These are phyloP conservation scores for Pogoniulus pusillus DNA, from an alignment of 2,797 vertebrate species.

Conservation along the genomic window DNA sequence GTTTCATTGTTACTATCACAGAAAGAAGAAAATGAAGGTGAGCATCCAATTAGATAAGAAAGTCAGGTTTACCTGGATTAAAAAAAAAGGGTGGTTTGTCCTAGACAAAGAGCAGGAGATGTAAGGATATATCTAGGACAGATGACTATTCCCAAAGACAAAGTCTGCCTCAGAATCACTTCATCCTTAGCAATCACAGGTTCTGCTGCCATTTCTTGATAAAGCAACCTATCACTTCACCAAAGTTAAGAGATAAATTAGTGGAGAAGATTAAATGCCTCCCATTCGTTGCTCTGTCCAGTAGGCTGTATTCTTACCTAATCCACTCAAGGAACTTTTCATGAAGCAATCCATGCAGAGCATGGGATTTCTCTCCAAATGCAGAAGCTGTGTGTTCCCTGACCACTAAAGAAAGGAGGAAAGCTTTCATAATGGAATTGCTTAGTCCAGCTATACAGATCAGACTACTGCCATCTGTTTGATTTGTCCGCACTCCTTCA, in stretches of 20 bases:
- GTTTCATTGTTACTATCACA: not conserved
- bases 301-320: not conserved
- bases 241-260: not conserved
- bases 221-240: not conserved
- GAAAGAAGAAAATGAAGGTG: not conserved
- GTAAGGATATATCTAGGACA: not conserved
- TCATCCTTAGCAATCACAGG: not conserved
- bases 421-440: not conserved
- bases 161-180: not conserved
- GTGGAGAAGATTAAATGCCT: not conserved
- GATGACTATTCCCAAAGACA: not conserved
- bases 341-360: not conserved
- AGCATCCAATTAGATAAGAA: not conserved
- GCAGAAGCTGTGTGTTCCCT: not conserved
- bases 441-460: not conserved
- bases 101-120: not conserved
- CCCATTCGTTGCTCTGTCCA: not conserved
- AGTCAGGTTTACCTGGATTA: not conserved
- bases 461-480: not conserved
- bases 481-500: not conserved
- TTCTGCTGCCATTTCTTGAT: not conserved
- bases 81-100: not conserved
- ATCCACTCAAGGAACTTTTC: not conserved
- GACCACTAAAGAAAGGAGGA: not conserved
- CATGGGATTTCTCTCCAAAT: not conserved